Conservation (phyloP, 2,113 vertebrate genomes). For the Pseudorhombus dupliciocellatus region DNA sequence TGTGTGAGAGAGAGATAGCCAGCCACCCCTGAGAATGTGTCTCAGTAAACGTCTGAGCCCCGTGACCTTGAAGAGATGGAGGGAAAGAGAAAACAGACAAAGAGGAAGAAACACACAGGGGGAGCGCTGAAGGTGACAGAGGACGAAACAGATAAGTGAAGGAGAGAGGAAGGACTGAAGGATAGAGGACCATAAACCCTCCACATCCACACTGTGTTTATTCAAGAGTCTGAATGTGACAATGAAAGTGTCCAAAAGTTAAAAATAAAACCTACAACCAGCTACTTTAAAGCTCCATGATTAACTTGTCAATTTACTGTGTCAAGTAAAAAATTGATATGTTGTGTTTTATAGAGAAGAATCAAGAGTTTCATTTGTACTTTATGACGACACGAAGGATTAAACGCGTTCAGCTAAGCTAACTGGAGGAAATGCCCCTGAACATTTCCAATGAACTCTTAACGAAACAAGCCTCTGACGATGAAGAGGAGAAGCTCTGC, state of each 20-base stretch:
- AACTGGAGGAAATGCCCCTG: neutral
- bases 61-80: slow-evolving; percentile 67
- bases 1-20: slow-evolving; percentile 21
- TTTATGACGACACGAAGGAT: no score
- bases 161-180: slow-evolving; percentile 10
- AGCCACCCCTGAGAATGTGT: slow-evolving; percentile 35
- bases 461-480: slow-evolving; percentile 15
- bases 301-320: neutral
- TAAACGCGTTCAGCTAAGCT: no score
- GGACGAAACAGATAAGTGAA: slow-evolving; percentile 39
- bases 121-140: slow-evolving; percentile 43
- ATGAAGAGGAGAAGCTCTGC: slow-evolving; percentile 48
- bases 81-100: slow-evolving; percentile 44
- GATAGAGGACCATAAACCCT: neutral
- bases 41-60: slow-evolving; percentile 62
- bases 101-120: slow-evolving; percentile 40
- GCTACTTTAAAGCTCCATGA: neutral
- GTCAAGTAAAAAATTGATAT: neutral
- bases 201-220: neutral
- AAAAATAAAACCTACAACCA: neutral
- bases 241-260: neutral
- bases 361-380: no score
- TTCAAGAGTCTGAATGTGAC: neutral
- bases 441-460: neutral
- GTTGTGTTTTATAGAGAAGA: no score